These are phyloP conservation scores for Anarrhichthys ocellatus DNA, from an alignment of 2,113 vertebrate genomes.

Conservation along the genomic window DNA sequence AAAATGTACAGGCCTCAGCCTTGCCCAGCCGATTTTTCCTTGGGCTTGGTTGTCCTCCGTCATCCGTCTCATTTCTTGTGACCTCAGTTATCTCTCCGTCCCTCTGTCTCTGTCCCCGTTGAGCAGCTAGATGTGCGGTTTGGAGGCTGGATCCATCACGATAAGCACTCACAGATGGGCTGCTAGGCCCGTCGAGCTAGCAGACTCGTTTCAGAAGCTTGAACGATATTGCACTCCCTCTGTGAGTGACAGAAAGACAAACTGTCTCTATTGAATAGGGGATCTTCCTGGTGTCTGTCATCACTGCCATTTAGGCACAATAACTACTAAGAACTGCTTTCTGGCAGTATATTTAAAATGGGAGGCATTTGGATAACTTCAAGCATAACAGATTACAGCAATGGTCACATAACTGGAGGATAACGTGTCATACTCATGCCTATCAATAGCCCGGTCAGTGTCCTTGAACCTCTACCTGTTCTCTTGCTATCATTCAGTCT, in stretches of 20 bases:
- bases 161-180: constrained; percentile 82
- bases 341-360: not conserved
- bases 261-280: not conserved
- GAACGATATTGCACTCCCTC: not conserved
- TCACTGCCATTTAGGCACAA: constrained; percentile 4
- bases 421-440: not conserved
- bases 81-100: constrained; percentile 67
- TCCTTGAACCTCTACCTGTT: constrained; percentile 17
- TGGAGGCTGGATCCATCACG: constrained; percentile 72
- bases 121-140: constrained; percentile 62
- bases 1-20: constrained; percentile 41
- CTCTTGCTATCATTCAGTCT: constrained; percentile 11
- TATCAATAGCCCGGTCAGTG: constrained; percentile 20
- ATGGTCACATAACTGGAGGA: constrained; percentile 1
- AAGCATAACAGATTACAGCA: not conserved
- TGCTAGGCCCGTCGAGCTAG: constrained; percentile 55
- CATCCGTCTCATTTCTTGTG: constrained; percentile 78
- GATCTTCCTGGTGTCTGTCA: constrained; percentile 16
- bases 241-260: not conserved
- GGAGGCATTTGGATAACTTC: not conserved
- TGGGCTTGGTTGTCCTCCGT: constrained; percentile 62
- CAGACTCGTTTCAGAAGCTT: constrained; percentile 23
- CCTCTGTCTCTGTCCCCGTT: constrained; percentile 63
- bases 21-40: constrained; percentile 15
- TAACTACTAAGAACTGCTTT: not conserved